These are phyloP conservation scores for Tridacna crocea DNA, from an alignment of 2,888 invertebrate species.

Conservation along the genomic window DNA sequence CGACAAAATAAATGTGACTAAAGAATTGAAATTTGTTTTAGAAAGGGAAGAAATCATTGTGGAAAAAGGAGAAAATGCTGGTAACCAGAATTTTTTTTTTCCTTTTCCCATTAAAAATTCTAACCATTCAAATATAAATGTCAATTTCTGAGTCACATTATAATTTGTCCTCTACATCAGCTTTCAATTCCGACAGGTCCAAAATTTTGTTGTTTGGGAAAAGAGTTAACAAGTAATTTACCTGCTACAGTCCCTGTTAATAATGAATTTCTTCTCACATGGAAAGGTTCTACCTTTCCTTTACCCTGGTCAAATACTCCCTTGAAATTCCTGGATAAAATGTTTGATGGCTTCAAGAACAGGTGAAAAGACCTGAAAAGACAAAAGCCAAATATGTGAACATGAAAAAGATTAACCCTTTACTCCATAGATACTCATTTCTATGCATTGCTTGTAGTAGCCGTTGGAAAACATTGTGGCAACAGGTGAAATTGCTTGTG, in stretches of 20 bases:
- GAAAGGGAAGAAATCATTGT: not conserved
- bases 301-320: constrained; percentile 63
- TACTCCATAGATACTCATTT: not conserved
- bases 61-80: not conserved
- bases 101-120: too few species aligned
- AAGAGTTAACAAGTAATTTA: not conserved
- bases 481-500: not conserved
- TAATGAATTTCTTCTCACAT: constrained; percentile 49
- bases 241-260: constrained; percentile 51
- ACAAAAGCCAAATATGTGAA: not conserved
- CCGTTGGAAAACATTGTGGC: not conserved
- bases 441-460: not conserved
- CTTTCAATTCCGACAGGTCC: too few species aligned
- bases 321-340: constrained; percentile 68
- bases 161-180: too few species aligned
- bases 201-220: too few species aligned
- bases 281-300: constrained; percentile 61
- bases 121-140: too few species aligned
- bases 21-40: too few species aligned
- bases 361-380: constrained; percentile 72
- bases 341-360: constrained; percentile 66
- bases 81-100: not conserved
- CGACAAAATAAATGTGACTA: too few species aligned
- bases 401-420: not conserved
- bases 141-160: too few species aligned